phyloP scores from a whole-genome alignment of 37 sponge, comb jelly and placozoan species.

The Beroe forskalii region DNA sequence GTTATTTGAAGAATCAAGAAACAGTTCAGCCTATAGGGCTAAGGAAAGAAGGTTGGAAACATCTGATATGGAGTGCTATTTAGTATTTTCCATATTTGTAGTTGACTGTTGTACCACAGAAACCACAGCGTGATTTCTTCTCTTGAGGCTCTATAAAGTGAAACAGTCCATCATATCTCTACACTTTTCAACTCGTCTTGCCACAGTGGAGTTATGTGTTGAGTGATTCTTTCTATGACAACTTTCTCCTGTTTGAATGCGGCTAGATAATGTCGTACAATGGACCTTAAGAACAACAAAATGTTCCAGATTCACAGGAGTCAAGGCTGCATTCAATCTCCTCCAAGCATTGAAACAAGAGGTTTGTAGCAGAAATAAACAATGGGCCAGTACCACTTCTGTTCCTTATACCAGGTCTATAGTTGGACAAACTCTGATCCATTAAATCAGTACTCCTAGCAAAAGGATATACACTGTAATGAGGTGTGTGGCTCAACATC shows the following conservation, averaged over 20 bases:
- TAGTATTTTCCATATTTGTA: neutral
- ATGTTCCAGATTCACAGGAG: neutral
- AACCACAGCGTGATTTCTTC: neutral
- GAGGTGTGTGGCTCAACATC: neutral
- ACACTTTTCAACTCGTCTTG: neutral
- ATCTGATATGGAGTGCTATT: neutral
- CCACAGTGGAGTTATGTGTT: too few relatives aligned
- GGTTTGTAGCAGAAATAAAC: neutral
- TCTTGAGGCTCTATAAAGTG: neutral
- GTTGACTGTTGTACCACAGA: neutral
- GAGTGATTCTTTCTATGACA: too few relatives aligned
- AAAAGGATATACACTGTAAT: neutral
- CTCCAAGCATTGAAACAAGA: neutral
- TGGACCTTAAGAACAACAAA: neutral
- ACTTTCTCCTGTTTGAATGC: neutral
- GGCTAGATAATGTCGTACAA: neutral
- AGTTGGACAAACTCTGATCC: neutral
- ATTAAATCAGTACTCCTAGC: neutral
- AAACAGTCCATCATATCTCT: neutral
- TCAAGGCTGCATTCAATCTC: neutral
- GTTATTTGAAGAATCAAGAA: too few relatives aligned
- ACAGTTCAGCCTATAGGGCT: too few relatives aligned
- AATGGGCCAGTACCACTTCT: neutral
- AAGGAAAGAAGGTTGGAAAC: neutral
- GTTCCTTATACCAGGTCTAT: neutral